Percentiles rank a stretch among this genome's conserved stretches.
These are phyloP conservation scores for Mastomys natalensis DNA, from an alignment of 2,113 vertebrate genomes.

Conservation along the genomic window DNA sequence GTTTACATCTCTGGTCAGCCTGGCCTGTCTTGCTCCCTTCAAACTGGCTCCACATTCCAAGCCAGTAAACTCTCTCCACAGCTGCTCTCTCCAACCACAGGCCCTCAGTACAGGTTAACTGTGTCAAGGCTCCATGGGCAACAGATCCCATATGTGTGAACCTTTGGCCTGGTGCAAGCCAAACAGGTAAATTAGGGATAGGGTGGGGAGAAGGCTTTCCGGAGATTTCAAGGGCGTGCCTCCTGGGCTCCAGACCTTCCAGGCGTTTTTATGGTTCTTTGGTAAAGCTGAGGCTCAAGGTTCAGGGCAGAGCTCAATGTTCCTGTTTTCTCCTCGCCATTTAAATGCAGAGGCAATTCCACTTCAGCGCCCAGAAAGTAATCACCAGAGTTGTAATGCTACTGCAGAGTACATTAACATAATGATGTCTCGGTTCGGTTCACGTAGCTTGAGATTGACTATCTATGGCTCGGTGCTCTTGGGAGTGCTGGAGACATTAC, in stretches of 20 bases:
- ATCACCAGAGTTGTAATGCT: too few relatives aligned
- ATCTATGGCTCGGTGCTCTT: background rate
- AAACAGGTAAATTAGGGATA: background rate
- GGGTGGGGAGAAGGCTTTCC: background rate
- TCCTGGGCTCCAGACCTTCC: background rate
- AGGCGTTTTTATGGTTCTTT: slow-evolving; percentile 63
- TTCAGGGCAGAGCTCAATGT: background rate
- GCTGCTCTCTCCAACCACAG: background rate
- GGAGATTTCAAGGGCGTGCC: background rate
- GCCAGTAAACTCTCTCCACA: background rate
- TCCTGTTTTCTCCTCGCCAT: background rate
- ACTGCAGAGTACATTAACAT: background rate
- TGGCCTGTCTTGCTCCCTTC: background rate
- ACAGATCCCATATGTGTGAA: background rate
- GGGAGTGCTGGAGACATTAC: background rate
- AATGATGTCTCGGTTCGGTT: background rate
- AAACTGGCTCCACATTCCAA: background rate
- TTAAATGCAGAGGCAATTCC: background rate
- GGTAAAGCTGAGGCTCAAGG: slow-evolving; percentile 10
- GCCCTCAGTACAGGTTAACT: background rate
- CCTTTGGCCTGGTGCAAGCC: slow-evolving; percentile 29
- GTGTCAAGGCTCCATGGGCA: too few relatives aligned
- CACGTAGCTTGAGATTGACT: background rate
- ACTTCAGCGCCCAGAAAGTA: background rate
- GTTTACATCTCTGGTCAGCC: background rate